Percentiles rank a stretch among this genome's conserved stretches.
Evolutionary conservation across 1,140 invertebrate genomes (phyloP).

Genomic region (Lepidurus couesii): DNA sequence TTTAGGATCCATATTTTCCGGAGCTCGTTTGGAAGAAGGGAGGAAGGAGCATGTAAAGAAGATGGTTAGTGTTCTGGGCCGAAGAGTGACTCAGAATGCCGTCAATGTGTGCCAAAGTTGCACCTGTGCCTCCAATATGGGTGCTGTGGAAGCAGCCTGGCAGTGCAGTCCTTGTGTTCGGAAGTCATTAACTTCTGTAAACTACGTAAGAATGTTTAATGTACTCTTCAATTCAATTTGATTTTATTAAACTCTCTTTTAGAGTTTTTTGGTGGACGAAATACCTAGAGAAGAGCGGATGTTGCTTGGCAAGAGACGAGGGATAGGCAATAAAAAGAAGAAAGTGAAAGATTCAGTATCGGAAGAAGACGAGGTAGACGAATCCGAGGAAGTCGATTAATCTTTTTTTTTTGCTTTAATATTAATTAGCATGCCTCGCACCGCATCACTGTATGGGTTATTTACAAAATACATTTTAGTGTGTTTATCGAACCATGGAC

Average conservation of each 20-base stretch:
- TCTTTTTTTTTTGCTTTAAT: not conserved
- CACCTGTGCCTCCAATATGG: not conserved
- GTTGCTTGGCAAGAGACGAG: not conserved
- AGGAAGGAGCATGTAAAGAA: not conserved
- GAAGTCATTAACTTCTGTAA: constrained; percentile 24
- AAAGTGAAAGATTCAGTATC: not conserved
- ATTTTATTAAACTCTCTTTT: not conserved
- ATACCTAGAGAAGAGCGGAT: not conserved
- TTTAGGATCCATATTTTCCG: constrained; percentile 35
- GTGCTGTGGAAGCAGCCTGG: constrained; percentile 35
- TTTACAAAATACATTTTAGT: not conserved
- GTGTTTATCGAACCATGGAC: not conserved
- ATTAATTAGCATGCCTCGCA: not conserved
- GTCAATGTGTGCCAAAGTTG: not conserved
- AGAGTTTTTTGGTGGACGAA: not conserved
- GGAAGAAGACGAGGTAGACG: not conserved
- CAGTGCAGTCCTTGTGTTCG: constrained; percentile 32
- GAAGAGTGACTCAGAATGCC: not conserved
- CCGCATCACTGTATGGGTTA: not conserved
- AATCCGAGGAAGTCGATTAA: not conserved
- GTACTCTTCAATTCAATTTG: not conserved
- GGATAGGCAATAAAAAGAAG: not conserved
- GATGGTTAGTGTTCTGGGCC: not conserved
- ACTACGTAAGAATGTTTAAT: constrained; percentile 23
- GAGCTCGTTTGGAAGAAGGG: not conserved